These are phyloP conservation scores for Camponotus fellah DNA, from an alignment of 2,888 invertebrate genomes.

Conservation along the genomic window DNA sequence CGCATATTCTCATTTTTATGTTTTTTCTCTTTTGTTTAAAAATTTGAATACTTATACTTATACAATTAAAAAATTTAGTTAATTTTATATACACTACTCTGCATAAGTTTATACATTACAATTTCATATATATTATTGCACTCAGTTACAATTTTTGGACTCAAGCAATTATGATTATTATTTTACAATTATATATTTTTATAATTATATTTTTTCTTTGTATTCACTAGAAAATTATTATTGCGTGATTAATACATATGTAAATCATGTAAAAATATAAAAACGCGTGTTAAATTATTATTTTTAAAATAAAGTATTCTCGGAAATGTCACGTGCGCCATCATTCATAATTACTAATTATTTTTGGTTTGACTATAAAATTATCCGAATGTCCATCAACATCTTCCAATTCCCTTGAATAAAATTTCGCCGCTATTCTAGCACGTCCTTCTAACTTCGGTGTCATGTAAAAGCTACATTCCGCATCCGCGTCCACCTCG, in stretches of 20 bases:
- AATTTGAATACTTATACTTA: neutral
- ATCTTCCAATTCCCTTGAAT: conserved; percentile 94
- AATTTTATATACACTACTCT: neutral
- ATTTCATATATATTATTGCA: neutral
- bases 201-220: neutral
- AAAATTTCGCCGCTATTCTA: conserved; percentile 95
- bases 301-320: neutral
- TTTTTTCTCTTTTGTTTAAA: neutral
- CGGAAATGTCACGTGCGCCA: neutral
- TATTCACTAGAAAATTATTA: neutral
- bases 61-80: neutral
- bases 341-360: conserved; percentile 8
- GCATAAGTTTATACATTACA: neutral
- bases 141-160: neutral
- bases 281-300: neutral
- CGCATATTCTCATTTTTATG: neutral
- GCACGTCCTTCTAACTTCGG: conserved; percentile 93
- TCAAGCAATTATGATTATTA: neutral
- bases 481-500: conserved; percentile 90
- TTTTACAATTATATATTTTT: conserved; percentile 4
- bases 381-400: conserved; percentile 94
- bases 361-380: conserved; percentile 88
- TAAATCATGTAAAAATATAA: neutral
- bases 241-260: neutral
- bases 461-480: conserved; percentile 91